Base-by-base conservation (phyloP, 2,888 invertebrate species). In the Oligia fasciuncula region DNA sequence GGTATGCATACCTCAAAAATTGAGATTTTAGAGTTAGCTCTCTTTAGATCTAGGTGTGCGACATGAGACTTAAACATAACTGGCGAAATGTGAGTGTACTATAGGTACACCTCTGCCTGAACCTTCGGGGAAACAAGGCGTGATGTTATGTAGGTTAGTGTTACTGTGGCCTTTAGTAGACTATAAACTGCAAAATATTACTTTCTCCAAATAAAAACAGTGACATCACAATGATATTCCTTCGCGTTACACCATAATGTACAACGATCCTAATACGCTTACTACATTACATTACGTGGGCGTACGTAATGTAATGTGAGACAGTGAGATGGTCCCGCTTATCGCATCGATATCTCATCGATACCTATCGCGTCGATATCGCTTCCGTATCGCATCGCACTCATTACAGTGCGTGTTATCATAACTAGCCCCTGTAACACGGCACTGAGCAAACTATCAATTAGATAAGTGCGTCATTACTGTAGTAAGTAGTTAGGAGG, bases 381-480 rank as follows among this genome's bases (percentile, higher is more conserved):
- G 82, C 54, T 43, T 23, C 14, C 14, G n/a, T 77, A 63, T 77
- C 40, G 66, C 51, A 2, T 23, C 23, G 51, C 49, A 8, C 51
- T 73, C 73, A 69, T 68, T 77, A 73, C 2, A 49, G 29, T 14
- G 5, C 72, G 57, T 77, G 73, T 17, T 65, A 62, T 70, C 77
- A n/a, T 6, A 66, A 73, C 51, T 8, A 35, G 43, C 69, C 49
- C 65, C 29, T 46, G 79, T 76, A 75, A 72, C 66, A 6, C 54
- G 65, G 68, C 54, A 54, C 68, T 35, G n/a, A 43, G 69, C 76
- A 35, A 74, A 80, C 72, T 66, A 77, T 84, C 84, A 69, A 83
- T 87, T 84, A 65, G 85, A 87, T 85, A 85, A 86, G 76, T 85
- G 84, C 76, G 40, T 69, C 76, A 84, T 86, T 84, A 84, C 11